Evolutionary conservation across 2,797 vertebrate genomes (phyloP), one percentile per base, ranked within the genome.

Genomic region (Lepus oiostolus): DNA sequence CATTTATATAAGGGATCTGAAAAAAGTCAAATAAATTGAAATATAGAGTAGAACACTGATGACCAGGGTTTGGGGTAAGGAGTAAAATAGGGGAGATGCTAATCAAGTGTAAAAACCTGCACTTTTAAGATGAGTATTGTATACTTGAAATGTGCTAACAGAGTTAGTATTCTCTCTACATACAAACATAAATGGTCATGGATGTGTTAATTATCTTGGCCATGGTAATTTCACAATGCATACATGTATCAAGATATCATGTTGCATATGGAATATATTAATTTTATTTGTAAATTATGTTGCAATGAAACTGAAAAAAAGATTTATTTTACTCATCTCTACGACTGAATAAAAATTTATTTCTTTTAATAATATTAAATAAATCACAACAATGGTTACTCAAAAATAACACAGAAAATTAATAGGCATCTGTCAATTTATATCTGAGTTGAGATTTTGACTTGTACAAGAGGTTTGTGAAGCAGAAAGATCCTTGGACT

Each of bases 291-390:
- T 71, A 3, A 83, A 42, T n/a, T 63, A 30, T 54, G n/a, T 16
- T 16, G 82, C 63, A 47, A 24, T 35, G 71, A 80, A 79, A 3
- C 14, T 67, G 6, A 47, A 65, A 65, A 87, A 52, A 16, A 58
- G 4, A n/a, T 10, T 47, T 11, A 75, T 54, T 92, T 90, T 68
- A 88, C 16, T 70, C n/a, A 70, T 47, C 2, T 50, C 11, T 91
- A 85, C 82, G 11, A 83, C 4, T 93, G 19, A 84, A 62, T 91
- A 70, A 90, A 82, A 63, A 65, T 8, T 16, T 32, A 86, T 58
- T 68, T 93, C 7, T 14, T 79, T 87, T 74, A 89, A 82, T 24
- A 62, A 28, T 89, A 7, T 60, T 85, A 93, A 88, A 67, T 60
- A 74, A 74, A 74, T 54, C 17, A 58, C 42, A 60, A 42, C 4